phyloP scores from a whole-genome alignment of 2,888 invertebrate genomes.

The Drosophila pegasa region DNA sequence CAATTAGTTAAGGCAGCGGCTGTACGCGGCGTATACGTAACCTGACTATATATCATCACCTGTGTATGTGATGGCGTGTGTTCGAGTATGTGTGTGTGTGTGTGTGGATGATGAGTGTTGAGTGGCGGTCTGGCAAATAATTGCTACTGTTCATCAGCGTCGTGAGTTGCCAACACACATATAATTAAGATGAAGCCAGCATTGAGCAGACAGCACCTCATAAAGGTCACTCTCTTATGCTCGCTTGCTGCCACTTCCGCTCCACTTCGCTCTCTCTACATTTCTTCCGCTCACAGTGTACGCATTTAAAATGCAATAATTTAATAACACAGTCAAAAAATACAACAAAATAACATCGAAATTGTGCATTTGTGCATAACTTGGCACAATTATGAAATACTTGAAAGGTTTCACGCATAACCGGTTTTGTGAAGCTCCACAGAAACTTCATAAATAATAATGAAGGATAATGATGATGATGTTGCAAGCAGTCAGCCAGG shows the following conservation, averaged over 20 bases:
- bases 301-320: conserved; percentile 77
- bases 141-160: conserved; percentile 75
- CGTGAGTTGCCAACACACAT: conserved; percentile 67
- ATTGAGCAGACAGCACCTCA: conserved; percentile 20
- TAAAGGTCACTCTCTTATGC: conserved; percentile 54
- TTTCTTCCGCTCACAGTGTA: conserved; percentile 27
- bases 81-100: conserved; percentile 6
- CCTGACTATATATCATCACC: conserved; percentile 69
- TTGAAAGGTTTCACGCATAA: conserved; percentile 62
- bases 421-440: conserved; percentile 47
- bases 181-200: conserved; percentile 68
- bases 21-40: conserved; percentile 69
- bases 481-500: conserved; percentile 40
- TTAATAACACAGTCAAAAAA: conserved; percentile 69
- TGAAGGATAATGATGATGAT: conserved; percentile 81
- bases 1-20: conserved; percentile 54
- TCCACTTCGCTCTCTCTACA: neutral
- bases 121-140: conserved; percentile 75
- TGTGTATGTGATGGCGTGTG: conserved; percentile 3
- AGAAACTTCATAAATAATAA: conserved; percentile 69
- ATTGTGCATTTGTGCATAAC: conserved; percentile 61
- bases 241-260: conserved; percentile 12
- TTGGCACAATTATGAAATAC: conserved; percentile 82
- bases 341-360: conserved; percentile 33
- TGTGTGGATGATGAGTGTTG: conserved; percentile 60